Conservation (phyloP, 2,113 vertebrate genomes). For the Pyrgilauda ruficollis region DNA sequence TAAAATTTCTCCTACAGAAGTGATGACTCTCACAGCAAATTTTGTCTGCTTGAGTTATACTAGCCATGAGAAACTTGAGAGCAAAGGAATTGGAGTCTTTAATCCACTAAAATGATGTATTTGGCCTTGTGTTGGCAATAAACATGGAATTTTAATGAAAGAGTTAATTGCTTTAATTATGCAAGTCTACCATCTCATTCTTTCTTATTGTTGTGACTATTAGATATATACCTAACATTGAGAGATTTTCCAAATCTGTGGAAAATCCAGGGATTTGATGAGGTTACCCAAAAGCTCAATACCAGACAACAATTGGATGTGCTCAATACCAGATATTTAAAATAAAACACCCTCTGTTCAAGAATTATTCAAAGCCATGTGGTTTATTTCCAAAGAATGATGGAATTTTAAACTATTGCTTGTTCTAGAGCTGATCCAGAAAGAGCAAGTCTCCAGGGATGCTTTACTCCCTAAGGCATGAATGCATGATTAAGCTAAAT, state of each 20-base stretch:
- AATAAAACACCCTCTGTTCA: not conserved
- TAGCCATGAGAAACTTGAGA: not conserved
- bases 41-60: not conserved
- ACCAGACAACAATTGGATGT: not conserved
- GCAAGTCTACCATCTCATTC: not conserved
- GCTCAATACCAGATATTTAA: not conserved
- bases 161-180: not conserved
- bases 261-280: not conserved
- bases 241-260: not conserved
- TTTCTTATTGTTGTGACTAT: not conserved
- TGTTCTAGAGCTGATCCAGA: conserved; percentile 46
- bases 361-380: not conserved
- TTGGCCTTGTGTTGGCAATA: not conserved
- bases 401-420: conserved; percentile 22
- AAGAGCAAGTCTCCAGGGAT: conserved; percentile 7
- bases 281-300: not conserved
- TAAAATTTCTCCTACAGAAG: not conserved
- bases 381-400: not conserved
- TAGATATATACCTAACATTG: not conserved
- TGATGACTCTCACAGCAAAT: not conserved
- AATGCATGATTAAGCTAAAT: conserved; percentile 50
- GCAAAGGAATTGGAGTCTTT: not conserved
- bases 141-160: not conserved
- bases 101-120: not conserved
- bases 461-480: conserved; percentile 10